phyloP scores from a whole-genome alignment of 2,797 vertebrate genomes.

The Cirrhinus molitorella region DNA sequence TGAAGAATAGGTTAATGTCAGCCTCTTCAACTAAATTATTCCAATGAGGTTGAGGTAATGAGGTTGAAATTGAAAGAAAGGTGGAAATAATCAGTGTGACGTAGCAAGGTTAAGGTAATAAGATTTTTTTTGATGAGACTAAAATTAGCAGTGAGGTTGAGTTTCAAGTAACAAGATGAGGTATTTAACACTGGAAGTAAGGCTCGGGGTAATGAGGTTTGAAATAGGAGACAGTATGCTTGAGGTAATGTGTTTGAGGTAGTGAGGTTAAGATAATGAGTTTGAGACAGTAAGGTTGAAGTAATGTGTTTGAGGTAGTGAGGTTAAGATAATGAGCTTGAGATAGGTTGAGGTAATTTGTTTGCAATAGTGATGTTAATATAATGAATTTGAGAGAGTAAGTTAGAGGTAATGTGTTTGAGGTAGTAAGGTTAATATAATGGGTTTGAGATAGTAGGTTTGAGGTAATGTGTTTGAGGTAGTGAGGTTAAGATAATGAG shows the following conservation, averaged over 20 bases:
- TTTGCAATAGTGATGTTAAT: neutral
- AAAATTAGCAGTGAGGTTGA: neutral
- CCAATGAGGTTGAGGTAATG: neutral
- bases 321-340: neutral
- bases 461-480: neutral
- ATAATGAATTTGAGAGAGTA: neutral
- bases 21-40: neutral
- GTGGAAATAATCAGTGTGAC: neutral
- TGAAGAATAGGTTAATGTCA: neutral
- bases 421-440: neutral
- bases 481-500: no score
- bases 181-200: neutral
- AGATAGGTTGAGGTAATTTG: neutral
- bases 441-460: neutral
- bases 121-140: neutral
- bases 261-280: neutral
- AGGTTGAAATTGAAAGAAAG: neutral
- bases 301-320: neutral
- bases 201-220: neutral
- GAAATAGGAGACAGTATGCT: no score
- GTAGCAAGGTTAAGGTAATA: neutral
- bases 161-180: neutral
- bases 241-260: neutral
- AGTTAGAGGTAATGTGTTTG: neutral
- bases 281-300: neutral